Conservation (phyloP, 2,797 vertebrate species). For the Triplophysa yarkandensis region DNA sequence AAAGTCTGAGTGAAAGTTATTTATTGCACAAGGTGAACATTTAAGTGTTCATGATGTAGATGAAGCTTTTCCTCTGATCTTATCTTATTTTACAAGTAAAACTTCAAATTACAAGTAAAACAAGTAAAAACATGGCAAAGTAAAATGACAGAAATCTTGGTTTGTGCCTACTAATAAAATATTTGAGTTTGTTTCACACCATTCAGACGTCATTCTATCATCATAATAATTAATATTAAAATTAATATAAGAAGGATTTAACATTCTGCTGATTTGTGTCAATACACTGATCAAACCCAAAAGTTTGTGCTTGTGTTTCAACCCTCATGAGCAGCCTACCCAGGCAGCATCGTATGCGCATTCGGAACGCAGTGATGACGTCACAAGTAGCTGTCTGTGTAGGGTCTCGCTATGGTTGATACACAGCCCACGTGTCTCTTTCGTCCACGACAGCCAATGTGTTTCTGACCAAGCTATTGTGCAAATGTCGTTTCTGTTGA, state of each 20-base stretch:
- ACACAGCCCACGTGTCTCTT: not conserved
- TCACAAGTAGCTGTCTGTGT: not conserved
- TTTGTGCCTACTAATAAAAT: too few species aligned
- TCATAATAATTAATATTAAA: too few species aligned
- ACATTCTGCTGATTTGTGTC: not conserved
- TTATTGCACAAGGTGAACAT: too few species aligned
- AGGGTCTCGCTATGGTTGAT: not conserved
- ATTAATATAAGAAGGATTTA: not conserved
- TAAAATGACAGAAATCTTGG: too few species aligned
- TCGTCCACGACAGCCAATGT: not conserved
- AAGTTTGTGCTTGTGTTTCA: conserved; percentile 1
- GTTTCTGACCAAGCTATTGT: not conserved
- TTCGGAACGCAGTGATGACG: not conserved
- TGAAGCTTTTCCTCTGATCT: too few species aligned
- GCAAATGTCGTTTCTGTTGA: not conserved
- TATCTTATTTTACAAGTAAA: too few species aligned
- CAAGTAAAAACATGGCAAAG: too few species aligned
- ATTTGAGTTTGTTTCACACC: too few species aligned
- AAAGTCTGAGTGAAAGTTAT: too few species aligned
- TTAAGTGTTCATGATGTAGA: too few species aligned
- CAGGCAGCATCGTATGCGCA: not conserved
- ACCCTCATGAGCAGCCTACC: not conserved
- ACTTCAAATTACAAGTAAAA: too few species aligned
- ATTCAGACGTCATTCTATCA: too few species aligned
- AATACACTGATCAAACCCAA: not conserved